These are phyloP conservation scores for Formica exsecta DNA, from an alignment of 1,140 invertebrate genomes.

Conservation along the genomic window DNA sequence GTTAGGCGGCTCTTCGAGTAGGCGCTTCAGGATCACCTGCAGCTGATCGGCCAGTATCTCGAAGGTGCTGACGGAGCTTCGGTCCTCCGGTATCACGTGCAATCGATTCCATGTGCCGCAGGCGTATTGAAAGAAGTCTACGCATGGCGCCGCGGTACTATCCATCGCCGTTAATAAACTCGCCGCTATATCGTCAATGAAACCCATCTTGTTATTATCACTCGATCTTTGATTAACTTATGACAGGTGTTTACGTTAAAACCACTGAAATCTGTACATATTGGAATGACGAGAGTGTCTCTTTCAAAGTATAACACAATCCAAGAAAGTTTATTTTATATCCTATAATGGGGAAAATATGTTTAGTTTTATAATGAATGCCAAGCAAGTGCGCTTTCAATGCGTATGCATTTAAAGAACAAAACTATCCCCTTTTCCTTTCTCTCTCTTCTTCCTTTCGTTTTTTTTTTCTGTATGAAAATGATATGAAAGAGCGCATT, in stretches of 20 bases:
- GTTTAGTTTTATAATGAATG: no score
- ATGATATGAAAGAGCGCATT: no score
- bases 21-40: slow-evolving; percentile 93
- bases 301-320: no score
- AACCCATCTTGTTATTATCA: neutral
- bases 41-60: slow-evolving; percentile 95
- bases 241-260: neutral
- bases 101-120: slow-evolving; percentile 96
- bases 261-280: neutral
- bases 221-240: neutral
- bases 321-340: no score
- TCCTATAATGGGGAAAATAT: no score
- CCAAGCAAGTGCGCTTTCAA: no score
- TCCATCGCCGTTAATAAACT: slow-evolving; percentile 95
- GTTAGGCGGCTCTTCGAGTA: slow-evolving; percentile 90
- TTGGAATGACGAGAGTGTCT: no score
- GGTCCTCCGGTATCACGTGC: slow-evolving; percentile 96
- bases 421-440: no score
- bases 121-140: slow-evolving; percentile 96
- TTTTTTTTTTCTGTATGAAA: no score
- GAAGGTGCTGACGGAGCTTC: slow-evolving; percentile 95
- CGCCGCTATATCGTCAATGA: slow-evolving; percentile 88
- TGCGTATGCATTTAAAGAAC: no score
- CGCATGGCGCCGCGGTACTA: slow-evolving; percentile 92
- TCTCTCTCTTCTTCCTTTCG: no score